Conservation (phyloP, 2,888 invertebrate species). For the Apodemia hepburni region DNA sequence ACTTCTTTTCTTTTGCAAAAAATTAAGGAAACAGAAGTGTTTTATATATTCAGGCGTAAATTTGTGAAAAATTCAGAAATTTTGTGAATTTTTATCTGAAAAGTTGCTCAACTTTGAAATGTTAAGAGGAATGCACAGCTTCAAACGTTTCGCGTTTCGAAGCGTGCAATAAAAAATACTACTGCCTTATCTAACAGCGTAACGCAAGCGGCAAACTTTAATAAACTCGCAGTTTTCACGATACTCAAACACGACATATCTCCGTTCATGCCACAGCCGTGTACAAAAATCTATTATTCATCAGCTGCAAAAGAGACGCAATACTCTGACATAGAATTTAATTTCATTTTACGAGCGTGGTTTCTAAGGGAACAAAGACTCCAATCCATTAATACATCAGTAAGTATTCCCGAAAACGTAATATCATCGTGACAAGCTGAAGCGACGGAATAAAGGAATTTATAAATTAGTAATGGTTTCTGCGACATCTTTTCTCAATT, state of each 20-base stretch:
- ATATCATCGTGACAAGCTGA: conserved; percentile 27
- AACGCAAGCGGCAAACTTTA: conserved; percentile 3
- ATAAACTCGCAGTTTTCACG: background rate
- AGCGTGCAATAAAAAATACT: no score
- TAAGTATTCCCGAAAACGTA: conserved; percentile 26
- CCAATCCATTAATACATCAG: conserved; percentile 27
- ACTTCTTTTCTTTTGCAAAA: no score
- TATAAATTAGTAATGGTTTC: conserved; percentile 22
- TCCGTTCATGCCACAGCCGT: background rate
- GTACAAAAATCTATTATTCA: conserved; percentile 27
- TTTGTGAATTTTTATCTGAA: no score
- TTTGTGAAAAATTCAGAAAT: no score
- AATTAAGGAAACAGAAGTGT: no score
- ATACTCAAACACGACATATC: background rate
- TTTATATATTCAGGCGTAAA: no score
- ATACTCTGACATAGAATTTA: conserved; percentile 43
- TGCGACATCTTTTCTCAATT: conserved; percentile 16
- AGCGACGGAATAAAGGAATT: conserved; percentile 20
- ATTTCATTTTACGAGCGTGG: conserved; percentile 43
- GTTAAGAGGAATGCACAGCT: no score
- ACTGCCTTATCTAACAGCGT: no score
- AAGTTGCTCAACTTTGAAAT: no score
- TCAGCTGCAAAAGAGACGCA: conserved; percentile 27
- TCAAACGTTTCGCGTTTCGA: no score
- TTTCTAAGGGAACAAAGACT: conserved; percentile 15